Base-by-base conservation (phyloP, 2,113 vertebrate species). In the Xiphorhynchus elegans region DNA sequence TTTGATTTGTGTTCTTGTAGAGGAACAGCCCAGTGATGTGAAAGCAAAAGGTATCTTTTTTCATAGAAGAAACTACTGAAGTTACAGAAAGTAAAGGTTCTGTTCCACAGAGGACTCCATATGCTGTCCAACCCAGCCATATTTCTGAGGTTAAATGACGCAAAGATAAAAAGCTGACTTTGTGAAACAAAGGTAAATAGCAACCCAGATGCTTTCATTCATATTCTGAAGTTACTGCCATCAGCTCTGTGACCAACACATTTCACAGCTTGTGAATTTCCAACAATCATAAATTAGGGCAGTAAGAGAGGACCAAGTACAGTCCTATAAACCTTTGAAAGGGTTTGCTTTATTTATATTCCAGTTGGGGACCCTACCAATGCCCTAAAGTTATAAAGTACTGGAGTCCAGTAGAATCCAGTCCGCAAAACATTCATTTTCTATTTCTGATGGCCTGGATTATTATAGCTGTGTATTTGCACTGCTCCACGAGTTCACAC, bases 261-360 rank as follows among this genome's bases (percentile, higher is more conserved):
- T 96, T 96, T 97, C 96, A 97, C 90, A 96, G 96, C 68, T 89
- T 95, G 94, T 93, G 95, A 95, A 75, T 93, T 96, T 92, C 93
- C 86, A 94, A 50, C 95, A 89, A 77, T 82, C 94, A 90, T 97
- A 97, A 94, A 96, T 96, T 93, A 96, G 64, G 92, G 66, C 58
- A 81, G 72, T 68, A 93, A 92, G 85, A 88, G 79, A 94, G 37
- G 69, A 81, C 76, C 50, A 72, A 68, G 21, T 10, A 16, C 9
- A 95, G 76, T 78, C 85, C 64, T 75, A 92, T 92, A 96, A 97
- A 96, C 76, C 52, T 82, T 24, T 82, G 85, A 53, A 75, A 90
- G 37, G n/a, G 16, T 87, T 95, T 94, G 56, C 68, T 95, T 93
- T 89, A 90, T 96, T 97, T 95, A 87, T 94, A 75, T 72, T 91